Percentiles rank a stretch among this genome's conserved stretches.
Conservation (phyloP, 2,888 invertebrate genomes). For the Orchesella flavescens region DNA sequence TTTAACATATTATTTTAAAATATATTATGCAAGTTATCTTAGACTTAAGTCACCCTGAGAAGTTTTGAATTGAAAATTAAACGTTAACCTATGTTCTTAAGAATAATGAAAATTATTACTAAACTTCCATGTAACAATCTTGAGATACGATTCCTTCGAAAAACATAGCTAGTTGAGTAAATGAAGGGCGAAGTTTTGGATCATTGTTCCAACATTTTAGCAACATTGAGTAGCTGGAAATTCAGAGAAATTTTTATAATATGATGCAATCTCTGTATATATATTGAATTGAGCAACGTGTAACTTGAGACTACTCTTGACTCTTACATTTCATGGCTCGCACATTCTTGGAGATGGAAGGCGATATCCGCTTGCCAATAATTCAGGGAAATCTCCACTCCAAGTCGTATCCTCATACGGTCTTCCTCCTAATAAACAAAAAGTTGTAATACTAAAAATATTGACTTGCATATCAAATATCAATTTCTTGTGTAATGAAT, state of each 20-base stretch:
- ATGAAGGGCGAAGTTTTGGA: neutral
- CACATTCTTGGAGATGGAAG: neutral
- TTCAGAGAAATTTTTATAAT: neutral
- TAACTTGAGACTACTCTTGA: neutral
- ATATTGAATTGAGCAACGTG: neutral
- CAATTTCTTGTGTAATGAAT: too few species aligned
- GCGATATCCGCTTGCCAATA: neutral
- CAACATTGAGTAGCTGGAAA: neutral
- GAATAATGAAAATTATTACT: too few species aligned
- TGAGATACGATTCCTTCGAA: neutral
- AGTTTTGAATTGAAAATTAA: too few species aligned
- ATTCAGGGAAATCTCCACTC: neutral
- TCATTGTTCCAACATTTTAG: neutral
- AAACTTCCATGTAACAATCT: too few species aligned
- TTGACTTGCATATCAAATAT: too few species aligned
- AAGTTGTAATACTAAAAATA: too few species aligned
- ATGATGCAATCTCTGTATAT: too few species aligned
- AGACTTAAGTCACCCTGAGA: too few species aligned
- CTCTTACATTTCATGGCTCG: neutral
- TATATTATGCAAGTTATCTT: too few species aligned
- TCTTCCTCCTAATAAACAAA: neutral
- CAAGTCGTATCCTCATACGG: neutral
- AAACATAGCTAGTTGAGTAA: neutral
- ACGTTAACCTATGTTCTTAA: too few species aligned
- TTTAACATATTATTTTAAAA: too few species aligned